Conservation (phyloP, 1,140 invertebrate genomes). For the Drosophila pruinosa region DNA sequence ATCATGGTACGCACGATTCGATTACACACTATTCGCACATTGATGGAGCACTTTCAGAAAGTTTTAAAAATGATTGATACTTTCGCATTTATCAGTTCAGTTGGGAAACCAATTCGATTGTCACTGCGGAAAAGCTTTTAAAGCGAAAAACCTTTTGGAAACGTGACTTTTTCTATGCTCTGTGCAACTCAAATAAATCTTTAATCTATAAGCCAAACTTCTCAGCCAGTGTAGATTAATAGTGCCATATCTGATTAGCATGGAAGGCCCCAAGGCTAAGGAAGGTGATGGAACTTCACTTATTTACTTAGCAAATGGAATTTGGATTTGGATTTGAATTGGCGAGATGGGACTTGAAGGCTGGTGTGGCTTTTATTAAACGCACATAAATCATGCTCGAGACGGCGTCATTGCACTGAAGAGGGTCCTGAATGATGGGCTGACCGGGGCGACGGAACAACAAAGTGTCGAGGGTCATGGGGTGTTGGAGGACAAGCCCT, state of each 20-base stretch:
- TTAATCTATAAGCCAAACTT: neutral
- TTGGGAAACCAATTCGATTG: neutral
- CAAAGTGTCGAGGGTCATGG: slow-evolving; percentile 6
- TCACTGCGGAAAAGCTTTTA: slow-evolving; percentile 1
- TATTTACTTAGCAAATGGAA: slow-evolving; percentile 28
- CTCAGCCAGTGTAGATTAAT: neutral
- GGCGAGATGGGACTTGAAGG: slow-evolving; percentile 15
- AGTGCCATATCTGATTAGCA: neutral
- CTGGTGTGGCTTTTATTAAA: slow-evolving; percentile 56
- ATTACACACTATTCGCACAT: neutral
- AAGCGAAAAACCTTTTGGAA: neutral
- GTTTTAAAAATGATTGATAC: slow-evolving; percentile 6
- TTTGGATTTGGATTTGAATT: neutral
- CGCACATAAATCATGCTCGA: slow-evolving; percentile 69
- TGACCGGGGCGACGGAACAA: neutral
- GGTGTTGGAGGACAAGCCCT: slow-evolving; percentile 14
- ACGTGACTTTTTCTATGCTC: neutral
- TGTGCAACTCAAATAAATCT: neutral
- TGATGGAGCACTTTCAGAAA: neutral
- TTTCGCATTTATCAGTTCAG: neutral
- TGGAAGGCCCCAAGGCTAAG: neutral
- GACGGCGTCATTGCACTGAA: slow-evolving; percentile 57
- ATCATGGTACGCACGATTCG: neutral
- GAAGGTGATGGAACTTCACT: neutral
- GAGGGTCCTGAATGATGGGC: slow-evolving; percentile 35